These are phyloP conservation scores for Diaprepes abbreviatus DNA, from an alignment of 2,888 invertebrate species.

Conservation along the genomic window DNA sequence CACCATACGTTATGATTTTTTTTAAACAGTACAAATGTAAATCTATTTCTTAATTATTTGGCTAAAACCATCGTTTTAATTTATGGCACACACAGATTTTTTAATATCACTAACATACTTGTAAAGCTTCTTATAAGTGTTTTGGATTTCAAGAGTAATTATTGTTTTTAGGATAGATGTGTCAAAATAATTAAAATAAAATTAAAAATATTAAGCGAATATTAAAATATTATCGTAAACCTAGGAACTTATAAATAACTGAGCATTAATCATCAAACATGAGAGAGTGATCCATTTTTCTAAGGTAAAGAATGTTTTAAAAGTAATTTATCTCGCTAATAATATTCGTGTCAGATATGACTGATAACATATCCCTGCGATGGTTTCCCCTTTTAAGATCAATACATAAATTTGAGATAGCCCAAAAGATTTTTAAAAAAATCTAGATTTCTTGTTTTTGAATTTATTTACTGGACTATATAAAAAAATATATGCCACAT, in stretches of 20 bases:
- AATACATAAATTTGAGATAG: too few species aligned
- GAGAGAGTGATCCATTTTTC: not conserved
- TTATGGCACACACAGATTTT: slow-evolving; percentile 39
- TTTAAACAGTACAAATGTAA: slow-evolving; percentile 24
- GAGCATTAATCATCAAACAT: not conserved
- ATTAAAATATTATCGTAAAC: not conserved
- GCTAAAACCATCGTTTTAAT: slow-evolving; percentile 29
- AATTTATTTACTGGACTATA: too few species aligned
- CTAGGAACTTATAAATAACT: not conserved
- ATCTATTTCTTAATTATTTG: slow-evolving; percentile 16
- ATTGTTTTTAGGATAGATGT: slow-evolving; percentile 1
- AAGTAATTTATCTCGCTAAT: too few species aligned
- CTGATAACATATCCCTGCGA: too few species aligned
- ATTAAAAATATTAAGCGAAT: not conserved
- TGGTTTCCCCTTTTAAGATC: too few species aligned
- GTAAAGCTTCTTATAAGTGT: slow-evolving; percentile 40
- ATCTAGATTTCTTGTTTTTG: too few species aligned
- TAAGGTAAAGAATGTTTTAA: too few species aligned
- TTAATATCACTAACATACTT: slow-evolving; percentile 41
- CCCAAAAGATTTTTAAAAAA: too few species aligned
- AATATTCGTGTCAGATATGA: too few species aligned
- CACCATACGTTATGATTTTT: slow-evolving; percentile 1
- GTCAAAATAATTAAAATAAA: not conserved
- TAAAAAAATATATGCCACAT: too few species aligned
- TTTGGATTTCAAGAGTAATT: slow-evolving; percentile 18